phyloP scores from a whole-genome alignment of 2,113 vertebrate species.

The Zapornia atra region DNA sequence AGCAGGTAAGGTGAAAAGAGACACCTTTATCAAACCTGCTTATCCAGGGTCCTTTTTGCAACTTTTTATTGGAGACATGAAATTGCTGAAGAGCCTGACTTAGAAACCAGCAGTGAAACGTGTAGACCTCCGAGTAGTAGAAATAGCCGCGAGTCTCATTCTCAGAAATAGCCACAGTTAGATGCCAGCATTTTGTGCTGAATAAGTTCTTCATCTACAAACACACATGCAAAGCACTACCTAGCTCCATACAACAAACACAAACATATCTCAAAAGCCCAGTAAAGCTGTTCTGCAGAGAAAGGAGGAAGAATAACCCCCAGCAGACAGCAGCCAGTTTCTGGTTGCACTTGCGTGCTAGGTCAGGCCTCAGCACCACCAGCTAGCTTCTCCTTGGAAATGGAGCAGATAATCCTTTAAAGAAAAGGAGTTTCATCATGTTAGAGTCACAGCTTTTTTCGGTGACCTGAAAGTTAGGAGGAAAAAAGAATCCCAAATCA shows the following conservation, averaged over 20 bases:
- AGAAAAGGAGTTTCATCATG: neutral
- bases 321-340: neutral
- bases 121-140: neutral
- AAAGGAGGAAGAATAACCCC: neutral
- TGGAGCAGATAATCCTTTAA: neutral
- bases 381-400: neutral
- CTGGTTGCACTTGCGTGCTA: fast-evolving
- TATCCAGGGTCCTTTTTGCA: neutral
- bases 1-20: neutral
- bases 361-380: neutral
- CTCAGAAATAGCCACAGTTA: no score
- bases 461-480: neutral
- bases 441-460: neutral
- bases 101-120: neutral
- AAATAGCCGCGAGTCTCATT: neutral
- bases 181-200: neutral
- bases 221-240: neutral
- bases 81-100: neutral
- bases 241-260: neutral
- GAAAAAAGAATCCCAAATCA: neutral
- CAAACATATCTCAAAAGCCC: neutral
- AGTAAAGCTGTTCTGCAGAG: neutral
- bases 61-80: neutral
- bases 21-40: neutral
- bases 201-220: neutral